phyloP scores from a whole-genome alignment of 1,140 invertebrate genomes.

The Drosophila arawakana region DNA sequence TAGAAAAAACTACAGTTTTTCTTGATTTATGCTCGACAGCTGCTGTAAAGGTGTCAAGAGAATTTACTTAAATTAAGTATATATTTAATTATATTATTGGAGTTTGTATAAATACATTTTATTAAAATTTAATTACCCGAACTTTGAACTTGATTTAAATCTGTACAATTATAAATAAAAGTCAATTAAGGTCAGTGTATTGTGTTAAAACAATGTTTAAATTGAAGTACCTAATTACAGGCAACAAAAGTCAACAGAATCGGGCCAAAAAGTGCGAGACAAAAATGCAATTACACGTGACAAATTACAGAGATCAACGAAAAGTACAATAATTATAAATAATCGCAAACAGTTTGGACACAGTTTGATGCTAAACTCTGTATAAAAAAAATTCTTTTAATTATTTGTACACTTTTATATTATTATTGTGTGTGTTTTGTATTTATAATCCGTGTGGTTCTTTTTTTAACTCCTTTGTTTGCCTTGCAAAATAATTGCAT shows the following conservation, averaged over 20 bases:
- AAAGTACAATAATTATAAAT: conserved; percentile 54
- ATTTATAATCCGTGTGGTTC: neutral
- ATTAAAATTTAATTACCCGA: neutral
- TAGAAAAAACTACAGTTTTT: conserved; percentile 36
- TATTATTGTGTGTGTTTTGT: conserved; percentile 9
- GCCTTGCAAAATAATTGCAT: conserved; percentile 65
- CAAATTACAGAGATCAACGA: conserved; percentile 63
- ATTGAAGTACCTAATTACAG: conserved; percentile 43
- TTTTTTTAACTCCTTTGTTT: conserved; percentile 26
- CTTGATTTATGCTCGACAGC: conserved; percentile 34
- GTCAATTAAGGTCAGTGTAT: conserved; percentile 6
- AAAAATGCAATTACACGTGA: conserved; percentile 67
- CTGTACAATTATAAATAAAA: neutral
- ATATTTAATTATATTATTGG: too few species aligned
- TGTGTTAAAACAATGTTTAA: conserved; percentile 28
- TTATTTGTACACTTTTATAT: conserved; percentile 61
- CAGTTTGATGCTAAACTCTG: conserved; percentile 9
- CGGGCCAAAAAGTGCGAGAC: conserved; percentile 47
- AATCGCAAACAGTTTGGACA: conserved; percentile 4
- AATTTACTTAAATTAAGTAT: neutral
- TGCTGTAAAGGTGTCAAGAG: neutral
- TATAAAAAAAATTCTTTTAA: conserved; percentile 52
- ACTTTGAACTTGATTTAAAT: neutral
- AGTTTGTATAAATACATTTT: too few species aligned
- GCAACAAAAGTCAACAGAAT: conserved; percentile 67